Evolutionary conservation across 2,797 vertebrate genomes (phyloP).

Genomic region (Lepilemur septentrionalis): DNA sequence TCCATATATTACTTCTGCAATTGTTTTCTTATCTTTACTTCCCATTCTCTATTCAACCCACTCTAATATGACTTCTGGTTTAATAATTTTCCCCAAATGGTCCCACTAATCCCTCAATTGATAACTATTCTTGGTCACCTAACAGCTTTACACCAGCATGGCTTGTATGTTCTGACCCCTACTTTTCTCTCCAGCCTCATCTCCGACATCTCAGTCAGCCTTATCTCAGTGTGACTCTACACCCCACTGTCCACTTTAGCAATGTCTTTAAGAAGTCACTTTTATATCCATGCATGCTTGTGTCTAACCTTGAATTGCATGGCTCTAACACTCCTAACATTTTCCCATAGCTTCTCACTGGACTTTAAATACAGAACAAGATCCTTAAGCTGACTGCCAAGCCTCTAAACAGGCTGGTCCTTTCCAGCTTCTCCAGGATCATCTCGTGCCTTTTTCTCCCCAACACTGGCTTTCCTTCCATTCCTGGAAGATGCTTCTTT

Average conservation of each 20-base stretch:
- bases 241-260: background rate
- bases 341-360: background rate
- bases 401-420: fast-evolving
- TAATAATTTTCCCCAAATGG: background rate
- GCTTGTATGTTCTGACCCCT: background rate
- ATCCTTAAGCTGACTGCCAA: background rate
- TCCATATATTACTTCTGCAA: background rate
- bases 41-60: background rate
- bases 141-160: background rate
- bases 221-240: background rate
- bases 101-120: background rate
- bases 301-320: background rate
- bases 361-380: background rate
- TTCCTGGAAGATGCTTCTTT: background rate
- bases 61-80: background rate
- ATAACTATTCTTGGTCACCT: background rate
- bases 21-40: background rate
- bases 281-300: background rate
- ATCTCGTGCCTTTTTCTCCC: background rate
- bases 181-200: background rate
- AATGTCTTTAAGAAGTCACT: background rate
- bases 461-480: background rate
- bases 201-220: background rate
- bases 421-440: background rate
- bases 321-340: background rate